Percentiles rank a stretch among this genome's conserved stretches.
phyloP scores from a whole-genome alignment of 92 coral and sea anemone genomes.

The Meandrina meandrites region DNA sequence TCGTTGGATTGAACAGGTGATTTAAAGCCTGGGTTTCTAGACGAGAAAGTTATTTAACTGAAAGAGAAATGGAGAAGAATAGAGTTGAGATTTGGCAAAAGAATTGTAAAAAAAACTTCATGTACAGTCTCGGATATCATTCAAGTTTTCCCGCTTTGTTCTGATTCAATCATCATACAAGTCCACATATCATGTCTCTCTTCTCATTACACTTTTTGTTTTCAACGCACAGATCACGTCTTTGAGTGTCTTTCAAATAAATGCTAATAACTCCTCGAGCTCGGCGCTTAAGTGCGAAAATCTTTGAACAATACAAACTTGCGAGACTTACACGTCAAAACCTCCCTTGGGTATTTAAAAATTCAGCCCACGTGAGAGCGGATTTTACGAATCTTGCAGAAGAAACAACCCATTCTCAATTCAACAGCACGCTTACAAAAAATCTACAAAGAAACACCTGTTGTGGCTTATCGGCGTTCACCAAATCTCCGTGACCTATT shows the following conservation, averaged over 20 bases:
- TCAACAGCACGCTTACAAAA: no score
- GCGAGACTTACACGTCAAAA: conserved; percentile 45
- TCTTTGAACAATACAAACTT: conserved; percentile 70
- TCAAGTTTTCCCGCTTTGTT: background rate
- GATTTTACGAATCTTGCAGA: conserved; percentile 16
- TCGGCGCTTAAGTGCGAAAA: conserved; percentile 38
- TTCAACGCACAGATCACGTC: background rate
- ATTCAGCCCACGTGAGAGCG: conserved; percentile 54
- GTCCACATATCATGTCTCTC: background rate
- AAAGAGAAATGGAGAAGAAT: background rate
- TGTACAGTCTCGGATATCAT: background rate
- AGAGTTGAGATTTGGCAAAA: background rate
- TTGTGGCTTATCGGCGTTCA: no score
- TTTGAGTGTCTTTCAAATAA: background rate
- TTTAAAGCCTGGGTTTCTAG: no score
- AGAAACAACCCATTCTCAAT: no score
- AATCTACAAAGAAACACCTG: no score
- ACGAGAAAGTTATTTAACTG: no score
- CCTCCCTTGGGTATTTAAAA: conserved; percentile 54
- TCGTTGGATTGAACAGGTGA: no score
- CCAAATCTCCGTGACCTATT: no score
- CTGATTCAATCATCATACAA: background rate
- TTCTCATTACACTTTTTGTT: conserved; percentile 6
- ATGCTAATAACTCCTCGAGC: conserved; percentile 12
- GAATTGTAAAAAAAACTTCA: no score